Base-by-base conservation (phyloP, 2,888 invertebrate species). In the Itoplectis maculator region DNA sequence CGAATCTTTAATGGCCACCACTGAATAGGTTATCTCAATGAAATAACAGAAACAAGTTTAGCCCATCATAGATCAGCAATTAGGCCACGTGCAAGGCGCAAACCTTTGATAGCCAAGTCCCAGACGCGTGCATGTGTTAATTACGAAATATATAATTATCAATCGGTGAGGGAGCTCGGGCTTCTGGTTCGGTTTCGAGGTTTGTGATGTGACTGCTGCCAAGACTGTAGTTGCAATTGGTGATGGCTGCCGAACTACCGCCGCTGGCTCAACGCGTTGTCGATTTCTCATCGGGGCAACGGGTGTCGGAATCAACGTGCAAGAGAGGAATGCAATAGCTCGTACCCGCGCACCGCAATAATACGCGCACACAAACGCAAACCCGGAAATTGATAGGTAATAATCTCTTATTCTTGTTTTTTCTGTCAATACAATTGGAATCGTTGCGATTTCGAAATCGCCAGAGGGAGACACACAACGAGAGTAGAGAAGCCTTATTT, bases 121-220 rank as follows among this genome's bases (percentile, higher is more conserved):
- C 15, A 70, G 40, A 61, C 29, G 8, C 37, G 0, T 45, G 18
- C 75, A 7, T 56, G 18, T 37, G 59, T 68, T 77, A 73, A 77
- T 81, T 73, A 61, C 47, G 35, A 76, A 76, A 81, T 49, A 76
- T 76, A 81, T 51, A 29, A 77, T 81, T 69, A 81, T 77, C 61
- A 56, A 54, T 45, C n/a, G 42, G 40, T 3, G 54, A 42, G 45
- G 59, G 29, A 73, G 63, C 66, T 42, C 73, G 68, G 54, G 11
- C 2, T 51, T 1, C n/a, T 35, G 37, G 37, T 59, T 35, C 6
- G 35, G 9, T 69, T 74, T 77, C 37, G 77, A 68, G 40, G 73
- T 51, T 76, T 70, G 51, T 51, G 42, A 76, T 75, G 15, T 47
- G 47, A 66, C 66, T 72, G 11, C 49, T n/a, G 72, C 20, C 49